These are phyloP conservation scores for Tipula vernalis DNA, from an alignment of 2,888 invertebrate genomes.

Conservation along the genomic window DNA sequence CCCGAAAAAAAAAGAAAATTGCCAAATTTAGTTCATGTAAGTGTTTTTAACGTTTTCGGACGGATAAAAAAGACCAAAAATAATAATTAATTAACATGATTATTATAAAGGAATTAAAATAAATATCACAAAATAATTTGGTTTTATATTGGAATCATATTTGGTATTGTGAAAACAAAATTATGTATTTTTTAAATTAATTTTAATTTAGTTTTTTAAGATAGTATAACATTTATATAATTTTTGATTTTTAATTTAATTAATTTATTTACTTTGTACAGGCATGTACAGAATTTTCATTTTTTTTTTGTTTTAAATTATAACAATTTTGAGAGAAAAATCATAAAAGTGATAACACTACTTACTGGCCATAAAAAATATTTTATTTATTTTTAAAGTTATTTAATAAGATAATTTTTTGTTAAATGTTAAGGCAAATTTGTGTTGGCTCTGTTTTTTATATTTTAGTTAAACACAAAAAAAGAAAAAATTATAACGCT, in stretches of 20 bases:
- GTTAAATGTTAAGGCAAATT: neutral
- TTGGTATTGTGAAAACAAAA: neutral
- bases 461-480: neutral
- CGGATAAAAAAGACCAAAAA: neutral
- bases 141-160: neutral
- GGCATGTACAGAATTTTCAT: neutral
- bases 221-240: neutral
- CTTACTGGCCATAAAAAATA: neutral
- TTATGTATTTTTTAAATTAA: neutral
- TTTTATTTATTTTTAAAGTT: neutral
- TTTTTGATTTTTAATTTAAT: neutral
- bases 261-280: slow-evolving; percentile 4
- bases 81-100: neutral
- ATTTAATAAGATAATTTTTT: neutral
- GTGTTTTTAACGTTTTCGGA: neutral
- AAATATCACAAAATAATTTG: neutral
- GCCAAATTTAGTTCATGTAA: neutral
- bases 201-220: neutral
- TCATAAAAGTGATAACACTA: neutral
- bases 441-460: neutral
- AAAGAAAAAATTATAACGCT: neutral
- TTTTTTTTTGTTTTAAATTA: neutral
- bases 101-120: neutral
- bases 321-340: neutral
- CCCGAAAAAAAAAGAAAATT: neutral